These are phyloP conservation scores for Buteo buteo DNA, from an alignment of 2,113 vertebrate genomes.

Conservation along the genomic window DNA sequence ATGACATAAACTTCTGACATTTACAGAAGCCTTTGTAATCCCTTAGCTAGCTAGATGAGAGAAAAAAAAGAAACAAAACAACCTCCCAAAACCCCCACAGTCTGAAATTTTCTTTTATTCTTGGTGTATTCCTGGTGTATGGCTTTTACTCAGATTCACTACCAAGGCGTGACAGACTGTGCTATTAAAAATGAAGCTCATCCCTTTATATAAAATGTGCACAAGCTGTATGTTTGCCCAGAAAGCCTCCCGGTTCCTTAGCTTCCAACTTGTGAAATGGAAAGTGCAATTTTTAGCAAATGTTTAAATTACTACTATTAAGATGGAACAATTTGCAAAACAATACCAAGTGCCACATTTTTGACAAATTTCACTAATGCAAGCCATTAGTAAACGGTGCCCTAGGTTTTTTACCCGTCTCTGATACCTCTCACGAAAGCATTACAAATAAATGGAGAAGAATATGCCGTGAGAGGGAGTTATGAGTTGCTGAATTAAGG, in stretches of 20 bases:
- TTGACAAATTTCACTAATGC: background rate
- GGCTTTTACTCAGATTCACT: background rate
- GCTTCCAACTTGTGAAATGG: background rate
- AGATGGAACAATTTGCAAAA: background rate
- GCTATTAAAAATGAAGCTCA: background rate
- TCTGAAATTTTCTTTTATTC: background rate
- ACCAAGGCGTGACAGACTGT: background rate
- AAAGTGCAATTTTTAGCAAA: background rate
- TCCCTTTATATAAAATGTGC: background rate
- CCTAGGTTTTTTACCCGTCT: background rate
- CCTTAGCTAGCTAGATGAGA: background rate
- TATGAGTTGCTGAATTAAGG: background rate
- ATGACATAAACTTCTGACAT: background rate
- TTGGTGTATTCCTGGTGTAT: background rate
- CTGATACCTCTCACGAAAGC: background rate
- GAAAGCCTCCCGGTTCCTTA: background rate
- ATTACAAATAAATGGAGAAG: background rate
- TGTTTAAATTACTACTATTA: background rate
- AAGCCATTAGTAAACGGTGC: background rate
- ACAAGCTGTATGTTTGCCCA: background rate
- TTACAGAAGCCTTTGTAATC: background rate
- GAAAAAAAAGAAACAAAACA: background rate
- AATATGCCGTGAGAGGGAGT: background rate
- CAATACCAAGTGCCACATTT: background rate
- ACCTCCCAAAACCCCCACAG: accelerated